Evolutionary conservation across 2,797 vertebrate species (phyloP), one percentile per base, ranked within the genome.

Genomic region (Okamejei kenojei): DNA sequence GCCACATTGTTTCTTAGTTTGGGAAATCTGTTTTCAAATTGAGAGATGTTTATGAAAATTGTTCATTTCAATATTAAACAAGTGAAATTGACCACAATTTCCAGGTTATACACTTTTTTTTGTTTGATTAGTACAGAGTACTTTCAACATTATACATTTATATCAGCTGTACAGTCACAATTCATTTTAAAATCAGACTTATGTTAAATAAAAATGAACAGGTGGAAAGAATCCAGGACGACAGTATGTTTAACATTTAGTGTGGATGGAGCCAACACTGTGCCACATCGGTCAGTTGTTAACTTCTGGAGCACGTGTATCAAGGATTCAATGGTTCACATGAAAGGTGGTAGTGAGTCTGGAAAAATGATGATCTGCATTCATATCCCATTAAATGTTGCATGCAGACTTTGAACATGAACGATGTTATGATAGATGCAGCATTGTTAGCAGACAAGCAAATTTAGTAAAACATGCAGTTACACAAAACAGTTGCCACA

Each of bases 381-480:
- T 92, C 68, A 76, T 71, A 76, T 92, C 90, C 94, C 95, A 95
- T 94, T 94, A 93, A 95, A 95, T 1, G 95, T 80, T 94, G 95
- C 97, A 97, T 97, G 96, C 97, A 96, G 94, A 96, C 94, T 94
- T 93, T 94, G 95, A 94, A 95, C 93, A 95, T 61, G 32, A 88
- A 94, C 93, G 95, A 93, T 94, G 94, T 94, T 95, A 94, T 95
- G 38, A 92, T 95, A 93, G 94, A 95, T 94, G 95, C 95, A 95
- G 93, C 95, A 94, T 94, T 95, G 97, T 97, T 97, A 97, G 96
- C 96, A 96, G 95, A 96, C 93, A 94, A 94, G 95, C 95, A 96
- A 94, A 95, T 96, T 97, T 96, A 97, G 96, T 96, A 97, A 96
- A 94, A 95, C 95, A 96, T 96, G 96, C 96, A 97, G 95, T 96